A percentile compares a stretch with the other conserved stretches of the same genome.
Evolutionary conservation across 2,113 vertebrate genomes (phyloP).

Genomic region (Proteles cristata): DNA sequence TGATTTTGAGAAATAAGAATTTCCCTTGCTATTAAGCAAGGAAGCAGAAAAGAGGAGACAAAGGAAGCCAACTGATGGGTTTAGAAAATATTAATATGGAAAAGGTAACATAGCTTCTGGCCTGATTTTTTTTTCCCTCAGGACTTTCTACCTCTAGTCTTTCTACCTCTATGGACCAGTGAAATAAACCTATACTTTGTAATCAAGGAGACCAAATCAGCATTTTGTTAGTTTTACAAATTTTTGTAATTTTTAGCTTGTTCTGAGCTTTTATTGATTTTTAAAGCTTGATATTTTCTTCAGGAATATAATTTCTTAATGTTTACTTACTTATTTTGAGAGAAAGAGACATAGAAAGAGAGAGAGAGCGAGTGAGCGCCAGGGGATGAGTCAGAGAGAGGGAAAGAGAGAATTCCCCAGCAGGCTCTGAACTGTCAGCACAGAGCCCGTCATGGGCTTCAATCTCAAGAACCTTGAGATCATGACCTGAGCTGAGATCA

Average conservation of each 20-base stretch:
- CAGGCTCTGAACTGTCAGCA: no score
- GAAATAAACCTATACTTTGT: not conserved
- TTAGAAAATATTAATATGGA: not conserved
- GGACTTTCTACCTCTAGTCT: not conserved
- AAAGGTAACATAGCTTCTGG: not conserved
- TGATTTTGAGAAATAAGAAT: constrained; percentile 9
- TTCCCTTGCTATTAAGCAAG: not conserved
- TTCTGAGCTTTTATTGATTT: not conserved
- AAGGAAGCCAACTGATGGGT: not conserved
- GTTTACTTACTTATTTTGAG: no score
- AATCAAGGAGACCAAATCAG: not conserved
- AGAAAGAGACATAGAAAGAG: no score
- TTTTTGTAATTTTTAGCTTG: not conserved
- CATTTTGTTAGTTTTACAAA: not conserved
- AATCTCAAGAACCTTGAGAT: no score
- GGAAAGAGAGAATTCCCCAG: no score
- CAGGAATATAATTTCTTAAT: not conserved
- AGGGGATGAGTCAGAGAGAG: no score
- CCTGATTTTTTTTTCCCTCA: not conserved
- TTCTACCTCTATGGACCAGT: not conserved
- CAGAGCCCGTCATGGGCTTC: no score
- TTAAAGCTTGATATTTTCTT: not conserved
- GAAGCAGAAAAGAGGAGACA: not conserved
- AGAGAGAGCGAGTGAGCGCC: no score
- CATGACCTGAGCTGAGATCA: no score